Base-by-base conservation (phyloP, 2,888 invertebrate species). In the Campaea margaritaria region DNA sequence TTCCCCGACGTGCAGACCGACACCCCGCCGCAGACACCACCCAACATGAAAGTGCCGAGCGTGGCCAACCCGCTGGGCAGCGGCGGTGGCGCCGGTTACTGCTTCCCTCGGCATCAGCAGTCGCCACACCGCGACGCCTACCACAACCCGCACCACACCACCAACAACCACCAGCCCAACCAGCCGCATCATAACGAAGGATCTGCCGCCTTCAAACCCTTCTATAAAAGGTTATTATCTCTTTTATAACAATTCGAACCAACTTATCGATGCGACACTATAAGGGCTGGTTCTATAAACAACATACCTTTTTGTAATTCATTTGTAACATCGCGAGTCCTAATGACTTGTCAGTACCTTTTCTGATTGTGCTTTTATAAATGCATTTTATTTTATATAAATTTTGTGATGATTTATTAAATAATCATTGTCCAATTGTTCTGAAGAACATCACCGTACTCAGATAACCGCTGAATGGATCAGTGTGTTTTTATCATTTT, bases 21-120 rank as follows among this genome's bases (percentile, higher is more conserved):
- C 91, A 98, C 98, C 67, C 98, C 97, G 73, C 97, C 97, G 36
- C 97, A 98, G 91, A 98, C 98, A 70, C 98, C 98, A 70, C 98
- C 98, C 84, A 97, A 96, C 93, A 96, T 97, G 96, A 97, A 97
- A 90, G 94, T 97, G 81, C 96, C 96, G 79, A 96, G 95, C 87
- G 96, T 95, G 74, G 95, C 95, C 83, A 95, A 95, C 87, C 95
- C 94, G 76, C 93, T 96, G 75, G 94, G 95, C 86, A 94, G 94
- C 90, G 94, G 94, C 83, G 93, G 91, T 61, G 87, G 91, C 83
- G 92, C 93, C 77, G 93, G 91, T 82, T 94, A 93, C 89, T 91
- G 88, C 82, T 92, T 91, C 77, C 83, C 89, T 53, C 81, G 91
- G 81, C 88, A 93, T 74, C 90, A 93, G 79, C 89, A 94, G 85